Base-by-base conservation (phyloP, 2,113 vertebrate species). In the Benthochromis sp. region DNA sequence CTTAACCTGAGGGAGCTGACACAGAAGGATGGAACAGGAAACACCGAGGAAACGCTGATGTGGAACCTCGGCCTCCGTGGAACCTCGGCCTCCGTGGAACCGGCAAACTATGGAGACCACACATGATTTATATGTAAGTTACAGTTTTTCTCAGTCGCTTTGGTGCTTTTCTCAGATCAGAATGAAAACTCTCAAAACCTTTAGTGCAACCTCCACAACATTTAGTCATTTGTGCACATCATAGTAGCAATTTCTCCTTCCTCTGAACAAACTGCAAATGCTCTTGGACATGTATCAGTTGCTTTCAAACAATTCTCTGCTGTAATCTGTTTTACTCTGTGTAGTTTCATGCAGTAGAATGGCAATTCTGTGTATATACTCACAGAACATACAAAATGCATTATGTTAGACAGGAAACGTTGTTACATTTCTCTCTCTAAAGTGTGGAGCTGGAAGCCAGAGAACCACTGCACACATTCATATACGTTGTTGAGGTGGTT, bases 11-110 rank as follows among this genome's bases (percentile, higher is more conserved):
- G 17, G 29, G 59, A n/a, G 59, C 17, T 34, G 31, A 63, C 59
- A 63, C 31, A 63, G 59, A 63, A 63, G 31, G 31, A 63, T n/a
- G 31, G 59, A 63, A 34, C 16, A 63, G 59, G 29, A 63, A 63
- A 19, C 16, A 59, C 27, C 0, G 14, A 59, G 57, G 57, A 16
- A 34, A 34, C 0, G 3, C 54, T 61, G 8, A 59, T 16, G 55
- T 57, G 55, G 24, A 21, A 54, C 53, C 3, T 12, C 10, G 1
- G 47, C 0, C 7, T 50, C 16, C 7, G 16, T 8, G 45, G 45
- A 47, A 47, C 45, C 13, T 14, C 14, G 1, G 45, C 2, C 5
- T 53, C 19, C 2, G 10, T 52, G 45, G 45, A 47, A 1, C 43
- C 5, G 1, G 53, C 6, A 54, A 12, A 7, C 53, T 24, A 12